These are phyloP conservation scores for Cyanocitta stelleri DNA, from an alignment of 2,113 vertebrate genomes.

Conservation along the genomic window DNA sequence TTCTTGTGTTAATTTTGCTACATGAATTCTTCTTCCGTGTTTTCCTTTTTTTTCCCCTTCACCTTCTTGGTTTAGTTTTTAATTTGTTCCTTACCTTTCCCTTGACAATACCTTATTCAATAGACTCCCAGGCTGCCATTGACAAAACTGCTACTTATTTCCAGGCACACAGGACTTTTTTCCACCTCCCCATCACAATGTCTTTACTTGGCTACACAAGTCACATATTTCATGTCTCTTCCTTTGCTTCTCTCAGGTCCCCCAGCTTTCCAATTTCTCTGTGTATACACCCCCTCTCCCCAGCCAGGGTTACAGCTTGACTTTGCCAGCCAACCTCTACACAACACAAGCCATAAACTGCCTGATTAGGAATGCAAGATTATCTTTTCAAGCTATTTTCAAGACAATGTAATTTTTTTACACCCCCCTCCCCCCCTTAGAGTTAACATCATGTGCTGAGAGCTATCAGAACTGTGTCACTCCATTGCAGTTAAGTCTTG, in stretches of 20 bases:
- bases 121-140: background rate
- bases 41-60: background rate
- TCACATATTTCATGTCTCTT: background rate
- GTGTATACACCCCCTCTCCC: background rate
- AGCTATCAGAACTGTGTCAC: background rate
- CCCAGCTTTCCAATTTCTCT: background rate
- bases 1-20: background rate
- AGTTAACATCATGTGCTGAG: background rate
- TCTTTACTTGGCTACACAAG: background rate
- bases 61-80: background rate
- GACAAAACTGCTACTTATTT: background rate
- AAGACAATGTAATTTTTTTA: background rate
- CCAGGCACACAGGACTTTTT: background rate
- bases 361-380: background rate
- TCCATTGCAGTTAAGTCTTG: background rate
- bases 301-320: background rate
- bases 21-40: background rate
- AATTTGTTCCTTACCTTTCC: background rate
- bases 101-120: background rate
- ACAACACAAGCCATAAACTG: background rate
- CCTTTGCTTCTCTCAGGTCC: background rate
- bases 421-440: fast-evolving
- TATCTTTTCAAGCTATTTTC: background rate
- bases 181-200: background rate
- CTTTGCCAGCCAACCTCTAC: background rate